phyloP scores from a whole-genome alignment of 2,113 vertebrate species.

The Clarias macrocephalus region DNA sequence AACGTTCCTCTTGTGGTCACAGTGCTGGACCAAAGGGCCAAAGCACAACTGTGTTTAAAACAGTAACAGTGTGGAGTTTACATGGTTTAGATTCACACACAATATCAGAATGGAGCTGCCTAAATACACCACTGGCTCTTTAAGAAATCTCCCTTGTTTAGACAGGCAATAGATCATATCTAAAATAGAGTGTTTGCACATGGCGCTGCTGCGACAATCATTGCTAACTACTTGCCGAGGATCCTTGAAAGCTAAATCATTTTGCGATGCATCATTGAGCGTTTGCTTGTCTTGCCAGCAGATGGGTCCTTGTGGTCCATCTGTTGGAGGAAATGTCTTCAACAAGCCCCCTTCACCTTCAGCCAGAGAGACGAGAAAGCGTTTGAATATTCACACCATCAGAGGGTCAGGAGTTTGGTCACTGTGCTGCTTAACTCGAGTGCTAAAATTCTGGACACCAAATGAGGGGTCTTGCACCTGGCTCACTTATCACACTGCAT shows the following conservation, averaged over 20 bases:
- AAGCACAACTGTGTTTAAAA: slow-evolving; percentile 19
- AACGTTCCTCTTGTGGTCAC: too few species aligned
- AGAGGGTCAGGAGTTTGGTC: slow-evolving; percentile 47
- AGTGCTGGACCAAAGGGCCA: not conserved
- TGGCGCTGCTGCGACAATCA: slow-evolving; percentile 83
- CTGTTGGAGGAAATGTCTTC: slow-evolving; percentile 89
- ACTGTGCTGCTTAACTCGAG: slow-evolving; percentile 27
- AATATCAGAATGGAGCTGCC: slow-evolving; percentile 21
- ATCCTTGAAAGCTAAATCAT: slow-evolving; percentile 94
- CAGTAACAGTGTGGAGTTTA: not conserved
- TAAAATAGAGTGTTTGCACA: slow-evolving; percentile 89
- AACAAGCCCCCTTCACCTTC: slow-evolving; percentile 80
- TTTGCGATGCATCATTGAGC: slow-evolving; percentile 90
- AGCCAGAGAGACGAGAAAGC: slow-evolving; percentile 58
- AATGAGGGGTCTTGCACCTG: slow-evolving; percentile 38
- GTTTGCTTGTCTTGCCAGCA: slow-evolving; percentile 87
- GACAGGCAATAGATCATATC: slow-evolving; percentile 87
- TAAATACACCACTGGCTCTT: slow-evolving; percentile 70
- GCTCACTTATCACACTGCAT: slow-evolving; percentile 6
- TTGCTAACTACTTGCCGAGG: slow-evolving; percentile 86
- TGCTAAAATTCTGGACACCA: slow-evolving; percentile 42
- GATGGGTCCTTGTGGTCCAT: slow-evolving; percentile 91
- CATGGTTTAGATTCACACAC: not conserved
- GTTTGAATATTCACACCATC: slow-evolving; percentile 77
- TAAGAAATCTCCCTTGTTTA: slow-evolving; percentile 71